phyloP scores from a whole-genome alignment of 2,888 invertebrate species.

The Gastrophysa polygoni region DNA sequence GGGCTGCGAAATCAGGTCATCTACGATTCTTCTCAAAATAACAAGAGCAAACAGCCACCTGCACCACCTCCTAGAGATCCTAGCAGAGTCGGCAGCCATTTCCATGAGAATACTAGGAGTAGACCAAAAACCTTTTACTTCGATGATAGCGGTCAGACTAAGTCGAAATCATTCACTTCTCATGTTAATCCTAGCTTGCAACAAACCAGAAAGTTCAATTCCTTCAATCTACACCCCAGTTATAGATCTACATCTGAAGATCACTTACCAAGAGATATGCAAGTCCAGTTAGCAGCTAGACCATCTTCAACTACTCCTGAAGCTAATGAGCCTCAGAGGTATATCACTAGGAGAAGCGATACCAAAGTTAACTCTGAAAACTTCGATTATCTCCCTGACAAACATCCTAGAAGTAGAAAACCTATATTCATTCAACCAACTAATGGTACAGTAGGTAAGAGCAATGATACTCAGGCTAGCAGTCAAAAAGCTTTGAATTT shows the following conservation, averaged over 20 bases:
- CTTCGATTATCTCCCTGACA: constrained; percentile 73
- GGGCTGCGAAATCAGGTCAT: constrained; percentile 49
- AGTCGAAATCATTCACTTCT: constrained; percentile 40
- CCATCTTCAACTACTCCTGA: constrained; percentile 57
- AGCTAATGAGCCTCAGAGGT: constrained; percentile 41
- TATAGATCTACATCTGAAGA: constrained; percentile 55
- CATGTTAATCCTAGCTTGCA: constrained; percentile 29
- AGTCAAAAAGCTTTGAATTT: constrained; percentile 65
- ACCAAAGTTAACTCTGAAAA: constrained; percentile 41
- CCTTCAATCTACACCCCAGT: constrained; percentile 47
- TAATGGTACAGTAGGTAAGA: constrained; percentile 36
- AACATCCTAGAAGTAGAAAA: constrained; percentile 73
- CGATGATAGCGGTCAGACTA: constrained; percentile 50
- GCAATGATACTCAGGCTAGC: constrained; percentile 33
- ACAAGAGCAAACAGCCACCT: constrained; percentile 59
- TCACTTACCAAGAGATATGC: constrained; percentile 48
- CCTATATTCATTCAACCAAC: constrained; percentile 71
- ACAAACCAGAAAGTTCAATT: constrained; percentile 50
- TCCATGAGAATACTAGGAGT: constrained; percentile 47
- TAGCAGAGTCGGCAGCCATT: constrained; percentile 62
- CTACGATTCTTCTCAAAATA: constrained; percentile 44
- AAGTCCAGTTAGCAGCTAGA: constrained; percentile 46
- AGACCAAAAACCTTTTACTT: constrained; percentile 63
- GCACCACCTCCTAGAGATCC: constrained; percentile 81
- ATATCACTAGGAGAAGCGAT: constrained; percentile 27